A percentile compares a stretch with the other conserved stretches of the same genome.
phyloP scores from a whole-genome alignment of 1,140 invertebrate species.

The Epicauta chinensis region DNA sequence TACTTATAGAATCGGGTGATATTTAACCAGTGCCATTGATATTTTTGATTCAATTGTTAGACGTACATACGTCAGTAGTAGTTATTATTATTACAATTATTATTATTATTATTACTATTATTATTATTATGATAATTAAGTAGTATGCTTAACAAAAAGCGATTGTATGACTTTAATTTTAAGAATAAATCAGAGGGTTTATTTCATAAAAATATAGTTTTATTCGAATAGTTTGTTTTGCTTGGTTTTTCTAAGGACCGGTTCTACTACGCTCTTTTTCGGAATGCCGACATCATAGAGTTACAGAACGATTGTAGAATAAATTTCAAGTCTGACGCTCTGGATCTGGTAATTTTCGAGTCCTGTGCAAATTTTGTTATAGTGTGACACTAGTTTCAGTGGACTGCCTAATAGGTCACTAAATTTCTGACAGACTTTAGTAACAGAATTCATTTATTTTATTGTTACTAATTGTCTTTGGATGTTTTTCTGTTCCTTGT shows the following conservation, averaged over 20 bases:
- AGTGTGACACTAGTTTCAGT: no score
- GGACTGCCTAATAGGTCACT: no score
- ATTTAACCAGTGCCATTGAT: slow-evolving; percentile 46
- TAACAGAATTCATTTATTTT: no score
- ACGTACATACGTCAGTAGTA: slow-evolving; percentile 40
- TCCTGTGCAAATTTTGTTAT: no score
- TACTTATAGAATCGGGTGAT: slow-evolving; percentile 46
- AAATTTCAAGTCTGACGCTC: no score
- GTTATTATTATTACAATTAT: slow-evolving; percentile 39
- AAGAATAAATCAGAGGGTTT: slow-evolving; percentile 45
- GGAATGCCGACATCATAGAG: no score
- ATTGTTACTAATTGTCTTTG: no score
- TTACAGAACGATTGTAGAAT: no score
- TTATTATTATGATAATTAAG: slow-evolving; percentile 21
- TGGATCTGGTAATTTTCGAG: no score
- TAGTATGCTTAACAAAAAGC: slow-evolving; percentile 39
- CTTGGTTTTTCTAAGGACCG: not conserved
- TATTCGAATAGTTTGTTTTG: not conserved
- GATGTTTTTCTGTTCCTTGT: no score
- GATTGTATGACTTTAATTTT: slow-evolving; percentile 40
- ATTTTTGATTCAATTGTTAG: slow-evolving; percentile 46
- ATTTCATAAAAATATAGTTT: slow-evolving; percentile 28
- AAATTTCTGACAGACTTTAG: no score
- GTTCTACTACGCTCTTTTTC: no score
- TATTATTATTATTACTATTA: slow-evolving; percentile 16